Conservation (phyloP, 2,797 vertebrate genomes). For the Periophthalmus magnuspinnatus region DNA sequence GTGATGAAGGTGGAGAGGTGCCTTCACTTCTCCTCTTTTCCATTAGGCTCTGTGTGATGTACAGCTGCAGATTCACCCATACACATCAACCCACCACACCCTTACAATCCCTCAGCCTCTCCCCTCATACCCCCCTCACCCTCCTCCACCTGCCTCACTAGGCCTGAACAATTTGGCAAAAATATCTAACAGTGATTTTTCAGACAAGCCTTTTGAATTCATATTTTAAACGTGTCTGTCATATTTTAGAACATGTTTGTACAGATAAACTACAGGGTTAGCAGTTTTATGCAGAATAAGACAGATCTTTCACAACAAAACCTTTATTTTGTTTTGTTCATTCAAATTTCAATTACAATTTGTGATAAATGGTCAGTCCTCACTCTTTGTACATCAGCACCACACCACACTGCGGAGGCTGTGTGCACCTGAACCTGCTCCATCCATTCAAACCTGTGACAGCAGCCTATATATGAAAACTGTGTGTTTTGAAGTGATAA, state of each 20-base stretch:
- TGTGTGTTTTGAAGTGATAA: not conserved
- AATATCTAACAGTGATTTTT: too few relatives aligned
- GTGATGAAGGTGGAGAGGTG: slow-evolving; percentile 50
- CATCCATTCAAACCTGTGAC: not conserved
- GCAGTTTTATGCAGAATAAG: too few relatives aligned
- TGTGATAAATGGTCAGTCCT: too few relatives aligned
- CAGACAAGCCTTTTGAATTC: too few relatives aligned
- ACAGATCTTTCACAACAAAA: too few relatives aligned
- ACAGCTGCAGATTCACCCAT: slow-evolving; percentile 39
- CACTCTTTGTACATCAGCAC: too few relatives aligned
- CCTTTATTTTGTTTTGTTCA: too few relatives aligned
- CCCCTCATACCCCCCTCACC: slow-evolving; percentile 48
- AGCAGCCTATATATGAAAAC: not conserved
- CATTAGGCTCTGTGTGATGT: slow-evolving; percentile 73
- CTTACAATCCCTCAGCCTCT: slow-evolving; percentile 30
- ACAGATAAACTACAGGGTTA: too few relatives aligned
- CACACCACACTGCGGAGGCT: too few relatives aligned
- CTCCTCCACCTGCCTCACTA: not conserved
- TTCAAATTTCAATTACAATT: too few relatives aligned
- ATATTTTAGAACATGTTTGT: too few relatives aligned
- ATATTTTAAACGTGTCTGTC: too few relatives aligned
- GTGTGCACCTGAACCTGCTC: not conserved
- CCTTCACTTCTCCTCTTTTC: slow-evolving; percentile 70
- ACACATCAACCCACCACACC: slow-evolving; percentile 26
- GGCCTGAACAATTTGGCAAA: not conserved